These are phyloP conservation scores for Suricata suricatta DNA, from an alignment of 2,113 vertebrate species.

Conservation along the genomic window DNA sequence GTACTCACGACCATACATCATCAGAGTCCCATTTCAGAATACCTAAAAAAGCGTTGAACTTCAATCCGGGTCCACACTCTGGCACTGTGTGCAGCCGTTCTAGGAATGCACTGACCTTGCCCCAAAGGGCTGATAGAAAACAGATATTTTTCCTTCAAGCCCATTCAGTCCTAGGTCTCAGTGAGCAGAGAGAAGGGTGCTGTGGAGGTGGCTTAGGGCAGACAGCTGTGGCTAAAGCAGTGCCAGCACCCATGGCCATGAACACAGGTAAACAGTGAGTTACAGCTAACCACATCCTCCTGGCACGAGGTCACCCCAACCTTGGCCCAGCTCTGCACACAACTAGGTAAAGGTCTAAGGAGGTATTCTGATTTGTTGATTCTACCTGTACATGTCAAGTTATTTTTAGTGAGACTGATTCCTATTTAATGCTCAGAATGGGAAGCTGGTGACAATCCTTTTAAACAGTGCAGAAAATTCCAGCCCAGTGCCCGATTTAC, in stretches of 20 bases:
- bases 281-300: slow-evolving; percentile 20
- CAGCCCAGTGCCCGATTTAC: background rate
- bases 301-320: background rate
- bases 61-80: background rate
- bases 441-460: background rate
- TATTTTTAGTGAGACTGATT: background rate
- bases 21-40: background rate
- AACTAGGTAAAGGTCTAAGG: background rate
- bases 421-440: background rate
- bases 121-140: background rate
- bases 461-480: background rate
- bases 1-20: background rate
- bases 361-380: background rate
- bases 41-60: background rate
- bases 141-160: background rate
- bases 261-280: background rate
- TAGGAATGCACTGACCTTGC: background rate
- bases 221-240: background rate
- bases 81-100: background rate
- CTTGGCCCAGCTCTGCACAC: background rate
- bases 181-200: background rate
- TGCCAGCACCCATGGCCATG: background rate
- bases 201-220: background rate
- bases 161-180: background rate
- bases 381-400: background rate